A percentile compares a stretch with the other conserved stretches of the same genome.
Conservation (phyloP, 2,113 vertebrate species). For the Rhineura floridana region DNA sequence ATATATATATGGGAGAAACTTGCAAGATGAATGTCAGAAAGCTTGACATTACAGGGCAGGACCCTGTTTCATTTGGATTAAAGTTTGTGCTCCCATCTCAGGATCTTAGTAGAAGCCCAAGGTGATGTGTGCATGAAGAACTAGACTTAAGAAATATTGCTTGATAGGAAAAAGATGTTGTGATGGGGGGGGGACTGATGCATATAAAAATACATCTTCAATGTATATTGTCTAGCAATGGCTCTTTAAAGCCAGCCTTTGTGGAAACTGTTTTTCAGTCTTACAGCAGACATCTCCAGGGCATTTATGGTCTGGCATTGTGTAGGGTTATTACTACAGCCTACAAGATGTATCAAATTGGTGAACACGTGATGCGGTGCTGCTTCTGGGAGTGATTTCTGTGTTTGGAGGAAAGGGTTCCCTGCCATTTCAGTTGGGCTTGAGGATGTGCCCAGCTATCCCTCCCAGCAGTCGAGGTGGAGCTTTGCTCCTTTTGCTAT, state of each 20-base stretch:
- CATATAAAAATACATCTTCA: not conserved
- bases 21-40: conserved; percentile 16
- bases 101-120: not conserved
- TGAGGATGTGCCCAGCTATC: not conserved
- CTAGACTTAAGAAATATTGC: not conserved
- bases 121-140: conserved; percentile 7
- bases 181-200: not conserved
- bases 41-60: conserved; percentile 72
- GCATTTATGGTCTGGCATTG: conserved; percentile 44
- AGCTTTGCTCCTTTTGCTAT: not conserved
- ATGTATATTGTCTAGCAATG: conserved; percentile 37
- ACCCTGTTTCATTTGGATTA: conserved; percentile 65
- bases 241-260: conserved; percentile 41
- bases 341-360: conserved; percentile 30
- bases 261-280: not conserved
- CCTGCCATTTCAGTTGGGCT: not conserved
- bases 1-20: not conserved
- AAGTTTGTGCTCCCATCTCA: conserved; percentile 39
- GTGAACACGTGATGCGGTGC: conserved; percentile 17
- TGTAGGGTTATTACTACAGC: conserved; percentile 43
- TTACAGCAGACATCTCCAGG: conserved; percentile 36
- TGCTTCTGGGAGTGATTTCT: conserved; percentile 37
- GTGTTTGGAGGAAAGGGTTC: conserved; percentile 43
- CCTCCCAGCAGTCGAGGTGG: not conserved
- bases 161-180: conserved; percentile 5